These are phyloP conservation scores for Eriocheir sinensis DNA, from an alignment of 1,140 invertebrate species.

Conservation along the genomic window DNA sequence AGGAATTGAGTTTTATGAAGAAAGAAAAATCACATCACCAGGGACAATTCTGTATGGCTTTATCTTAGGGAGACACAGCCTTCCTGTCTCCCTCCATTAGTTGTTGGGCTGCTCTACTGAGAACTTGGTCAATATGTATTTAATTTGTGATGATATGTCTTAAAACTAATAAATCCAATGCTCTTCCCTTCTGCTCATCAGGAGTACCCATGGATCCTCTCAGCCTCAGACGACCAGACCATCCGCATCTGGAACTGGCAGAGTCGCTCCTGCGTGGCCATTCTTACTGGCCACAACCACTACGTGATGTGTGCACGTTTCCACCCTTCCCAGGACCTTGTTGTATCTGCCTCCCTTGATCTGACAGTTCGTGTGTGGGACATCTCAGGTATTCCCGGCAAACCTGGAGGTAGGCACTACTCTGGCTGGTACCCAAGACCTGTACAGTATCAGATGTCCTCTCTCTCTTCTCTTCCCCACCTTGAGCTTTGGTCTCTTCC, in stretches of 20 bases:
- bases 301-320: constrained; percentile 99
- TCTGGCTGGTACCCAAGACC: constrained; percentile 64
- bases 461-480: neutral
- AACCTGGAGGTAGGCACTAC: constrained; percentile 72
- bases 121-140: no score
- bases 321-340: constrained; percentile 97
- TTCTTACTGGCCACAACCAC: constrained; percentile 98
- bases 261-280: constrained; percentile 97
- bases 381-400: constrained; percentile 88
- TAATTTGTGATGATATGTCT: no score
- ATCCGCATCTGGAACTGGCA: constrained; percentile 99
- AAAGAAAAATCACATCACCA: no score
- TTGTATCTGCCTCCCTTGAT: constrained; percentile 98
- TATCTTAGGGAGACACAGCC: no score
- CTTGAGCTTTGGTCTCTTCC: neutral
- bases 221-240: constrained; percentile 98
- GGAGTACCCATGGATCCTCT: constrained; percentile 99
- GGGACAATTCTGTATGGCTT: no score
- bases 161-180: no score
- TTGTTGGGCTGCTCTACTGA: no score
- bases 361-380: constrained; percentile 99
- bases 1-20: no score
- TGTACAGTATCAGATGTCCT: neutral
- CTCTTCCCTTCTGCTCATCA: constrained; percentile 32
- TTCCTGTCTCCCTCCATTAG: no score